A percentile compares a stretch with the other conserved stretches of the same genome.
Conservation (phyloP, 1,140 invertebrate genomes). For the Ectropis grisescens region DNA sequence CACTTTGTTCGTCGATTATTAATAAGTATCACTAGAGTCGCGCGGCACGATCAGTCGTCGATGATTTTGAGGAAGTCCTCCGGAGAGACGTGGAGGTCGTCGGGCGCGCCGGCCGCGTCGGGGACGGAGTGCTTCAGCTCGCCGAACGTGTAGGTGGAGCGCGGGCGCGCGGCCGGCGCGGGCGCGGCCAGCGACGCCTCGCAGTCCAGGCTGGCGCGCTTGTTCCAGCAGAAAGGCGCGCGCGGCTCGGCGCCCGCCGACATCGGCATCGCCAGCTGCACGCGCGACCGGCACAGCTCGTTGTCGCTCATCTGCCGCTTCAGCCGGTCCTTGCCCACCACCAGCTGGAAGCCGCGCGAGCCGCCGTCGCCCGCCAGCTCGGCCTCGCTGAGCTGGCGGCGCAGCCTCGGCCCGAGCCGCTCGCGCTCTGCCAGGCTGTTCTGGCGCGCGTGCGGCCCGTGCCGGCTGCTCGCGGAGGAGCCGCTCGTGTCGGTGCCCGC, state of each 20-base stretch:
- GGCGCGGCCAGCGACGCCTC: slow-evolving; percentile 18
- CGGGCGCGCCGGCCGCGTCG: slow-evolving; percentile 26
- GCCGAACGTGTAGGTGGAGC: slow-evolving; percentile 40
- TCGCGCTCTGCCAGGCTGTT: slow-evolving; percentile 39
- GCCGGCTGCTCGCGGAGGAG: slow-evolving; percentile 36
- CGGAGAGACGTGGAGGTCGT: slow-evolving; percentile 32
- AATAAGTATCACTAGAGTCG: slow-evolving; percentile 6
- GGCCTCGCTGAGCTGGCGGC: slow-evolving; percentile 36
- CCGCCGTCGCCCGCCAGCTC: slow-evolving; percentile 26
- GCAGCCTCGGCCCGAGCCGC: slow-evolving; percentile 24
- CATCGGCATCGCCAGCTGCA: slow-evolving; percentile 47
- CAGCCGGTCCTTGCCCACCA: slow-evolving; percentile 48
- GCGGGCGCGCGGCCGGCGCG: slow-evolving; percentile 2
- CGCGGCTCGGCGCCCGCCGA: slow-evolving; percentile 49
- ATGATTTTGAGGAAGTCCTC: slow-evolving; percentile 54
- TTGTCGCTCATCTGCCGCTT: slow-evolving; percentile 49
- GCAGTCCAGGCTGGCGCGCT: slow-evolving; percentile 33
- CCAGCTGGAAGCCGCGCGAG: slow-evolving; percentile 39
- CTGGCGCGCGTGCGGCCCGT: slow-evolving; percentile 23
- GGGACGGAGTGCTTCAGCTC: slow-evolving; percentile 53
- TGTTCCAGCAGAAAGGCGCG: slow-evolving; percentile 35
- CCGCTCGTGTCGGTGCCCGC: slow-evolving; percentile 36
- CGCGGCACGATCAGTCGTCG: slow-evolving; percentile 33
- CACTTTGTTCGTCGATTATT: too few relatives aligned
- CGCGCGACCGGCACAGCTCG: slow-evolving; percentile 33